phyloP scores from a whole-genome alignment of 2,113 vertebrate species.

The Egretta garzetta region DNA sequence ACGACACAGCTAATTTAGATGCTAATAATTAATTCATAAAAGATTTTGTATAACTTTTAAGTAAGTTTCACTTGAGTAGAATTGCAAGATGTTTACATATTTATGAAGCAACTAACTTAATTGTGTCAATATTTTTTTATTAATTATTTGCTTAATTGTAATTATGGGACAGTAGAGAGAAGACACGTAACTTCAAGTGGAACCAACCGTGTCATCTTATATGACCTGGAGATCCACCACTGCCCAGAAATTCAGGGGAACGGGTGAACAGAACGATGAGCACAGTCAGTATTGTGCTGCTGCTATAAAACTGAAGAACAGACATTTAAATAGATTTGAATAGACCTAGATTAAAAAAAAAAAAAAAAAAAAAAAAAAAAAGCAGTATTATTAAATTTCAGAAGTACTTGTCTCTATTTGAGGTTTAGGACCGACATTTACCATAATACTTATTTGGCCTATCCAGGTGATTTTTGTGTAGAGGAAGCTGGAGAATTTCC shows the following conservation, averaged over 20 bases:
- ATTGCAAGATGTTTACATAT: neutral
- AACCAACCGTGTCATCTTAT: neutral
- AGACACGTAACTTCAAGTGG: neutral
- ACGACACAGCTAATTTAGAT: neutral
- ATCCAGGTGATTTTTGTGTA: neutral
- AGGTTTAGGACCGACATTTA: neutral
- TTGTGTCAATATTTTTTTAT: neutral
- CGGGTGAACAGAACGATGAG: neutral
- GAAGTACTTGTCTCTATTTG: neutral
- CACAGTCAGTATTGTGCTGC: neutral
- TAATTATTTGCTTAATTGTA: neutral
- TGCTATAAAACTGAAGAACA: neutral
- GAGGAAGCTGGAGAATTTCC: neutral
- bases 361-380: neutral
- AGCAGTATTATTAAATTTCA: neutral
- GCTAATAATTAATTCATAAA: neutral
- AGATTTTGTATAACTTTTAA: neutral
- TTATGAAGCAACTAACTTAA: neutral
- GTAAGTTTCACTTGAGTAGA: neutral
- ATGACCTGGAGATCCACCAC: neutral
- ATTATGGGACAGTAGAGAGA: neutral
- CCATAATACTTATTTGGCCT: neutral
- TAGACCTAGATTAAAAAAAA: too few species aligned
- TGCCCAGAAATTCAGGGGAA: neutral
- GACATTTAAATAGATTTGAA: too few species aligned